These are phyloP conservation scores for Alligator mississippiensis DNA, from an alignment of 2,113 vertebrate species.

Conservation along the genomic window DNA sequence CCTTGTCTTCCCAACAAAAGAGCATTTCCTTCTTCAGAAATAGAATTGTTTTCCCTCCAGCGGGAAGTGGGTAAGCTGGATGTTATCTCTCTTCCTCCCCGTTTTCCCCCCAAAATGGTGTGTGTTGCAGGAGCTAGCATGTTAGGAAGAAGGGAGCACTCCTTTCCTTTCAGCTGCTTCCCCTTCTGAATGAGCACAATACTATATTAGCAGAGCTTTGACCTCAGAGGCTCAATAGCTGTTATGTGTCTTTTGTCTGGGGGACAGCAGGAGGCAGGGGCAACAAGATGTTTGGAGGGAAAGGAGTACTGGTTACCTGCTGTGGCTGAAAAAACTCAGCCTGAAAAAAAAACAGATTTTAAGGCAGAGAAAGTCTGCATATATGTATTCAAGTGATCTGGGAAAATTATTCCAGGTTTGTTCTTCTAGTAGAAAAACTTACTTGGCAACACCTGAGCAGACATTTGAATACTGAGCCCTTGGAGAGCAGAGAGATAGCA, in stretches of 20 bases:
- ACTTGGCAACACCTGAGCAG: no score
- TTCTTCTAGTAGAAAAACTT: no score
- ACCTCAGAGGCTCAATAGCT: neutral
- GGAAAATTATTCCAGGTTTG: no score
- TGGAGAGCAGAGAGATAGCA: no score
- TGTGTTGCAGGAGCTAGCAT: neutral
- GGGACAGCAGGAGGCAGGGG: no score
- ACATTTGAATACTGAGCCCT: no score
- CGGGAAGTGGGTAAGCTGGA: neutral
- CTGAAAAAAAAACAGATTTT: neutral
- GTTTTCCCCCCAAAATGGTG: neutral
- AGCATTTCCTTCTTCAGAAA: neutral
- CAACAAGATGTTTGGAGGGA: no score
- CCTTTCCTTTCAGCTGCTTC: neutral
- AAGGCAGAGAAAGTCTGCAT: neutral
- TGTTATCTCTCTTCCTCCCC: neutral
- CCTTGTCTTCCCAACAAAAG: neutral
- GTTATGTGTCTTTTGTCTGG: no score
- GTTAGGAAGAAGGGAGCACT: neutral
- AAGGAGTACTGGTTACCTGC: neutral
- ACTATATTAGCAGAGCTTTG: neutral
- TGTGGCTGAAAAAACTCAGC: neutral
- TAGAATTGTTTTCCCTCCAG: neutral
- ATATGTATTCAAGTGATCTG: no score
- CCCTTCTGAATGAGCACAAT: neutral